Evolutionary conservation across 2,888 invertebrate genomes (phyloP).

Genomic region (Zele albiditarsus): DNA sequence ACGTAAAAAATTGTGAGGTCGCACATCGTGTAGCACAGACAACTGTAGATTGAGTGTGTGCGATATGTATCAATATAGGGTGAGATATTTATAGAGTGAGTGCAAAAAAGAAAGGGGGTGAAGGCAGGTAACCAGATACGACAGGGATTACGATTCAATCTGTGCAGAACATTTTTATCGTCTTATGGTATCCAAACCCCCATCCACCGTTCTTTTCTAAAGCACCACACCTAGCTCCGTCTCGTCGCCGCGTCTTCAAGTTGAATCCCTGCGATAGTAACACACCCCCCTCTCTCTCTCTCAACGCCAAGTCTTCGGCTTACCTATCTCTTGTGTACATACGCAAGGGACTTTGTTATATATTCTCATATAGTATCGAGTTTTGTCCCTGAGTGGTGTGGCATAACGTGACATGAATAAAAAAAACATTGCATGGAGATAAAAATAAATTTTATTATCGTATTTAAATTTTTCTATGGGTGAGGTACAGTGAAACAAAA

Average conservation of each 20-base stretch:
- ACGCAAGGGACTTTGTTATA: background rate
- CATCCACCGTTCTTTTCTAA: conserved; percentile 16
- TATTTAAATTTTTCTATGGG: too few relatives aligned
- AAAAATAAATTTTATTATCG: background rate
- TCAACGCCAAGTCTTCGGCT: conserved; percentile 8
- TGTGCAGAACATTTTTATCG: conserved; percentile 40
- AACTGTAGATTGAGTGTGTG: background rate
- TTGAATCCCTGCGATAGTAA: conserved; percentile 27
- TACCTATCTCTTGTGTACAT: conserved; percentile 21
- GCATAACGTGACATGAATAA: background rate
- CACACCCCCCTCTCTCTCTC: background rate
- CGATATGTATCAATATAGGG: background rate
- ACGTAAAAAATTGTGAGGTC: background rate
- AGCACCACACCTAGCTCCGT: background rate
- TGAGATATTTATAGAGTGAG: background rate
- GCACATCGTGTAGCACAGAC: background rate
- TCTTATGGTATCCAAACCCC: conserved; percentile 36
- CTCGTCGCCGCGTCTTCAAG: conserved; percentile 3
- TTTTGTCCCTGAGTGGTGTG: conserved; percentile 4
- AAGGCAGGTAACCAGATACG: conserved; percentile 40
- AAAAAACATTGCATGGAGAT: background rate
- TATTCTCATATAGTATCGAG: conserved; percentile 7
- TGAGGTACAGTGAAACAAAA: background rate
- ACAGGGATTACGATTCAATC: conserved; percentile 45
- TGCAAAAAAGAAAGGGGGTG: background rate